Conservation (phyloP, 1,140 invertebrate species). For the Andricus grossulariae region DNA sequence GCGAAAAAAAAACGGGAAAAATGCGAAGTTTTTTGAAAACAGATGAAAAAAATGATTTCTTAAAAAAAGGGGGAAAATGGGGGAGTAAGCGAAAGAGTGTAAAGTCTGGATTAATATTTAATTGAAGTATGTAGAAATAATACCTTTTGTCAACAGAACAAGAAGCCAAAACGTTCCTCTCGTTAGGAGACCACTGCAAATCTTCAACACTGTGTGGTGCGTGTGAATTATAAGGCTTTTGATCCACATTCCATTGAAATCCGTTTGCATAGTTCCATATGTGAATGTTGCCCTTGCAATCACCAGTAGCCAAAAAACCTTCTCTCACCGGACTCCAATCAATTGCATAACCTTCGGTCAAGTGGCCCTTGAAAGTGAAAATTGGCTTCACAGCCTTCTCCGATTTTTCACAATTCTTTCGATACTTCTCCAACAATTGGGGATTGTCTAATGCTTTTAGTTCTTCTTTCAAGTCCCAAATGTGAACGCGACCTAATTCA, state of each 20-base stretch:
- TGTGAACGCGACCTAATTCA: conserved; percentile 91
- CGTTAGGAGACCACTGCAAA: conserved; percentile 98
- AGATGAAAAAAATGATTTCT: too few relatives aligned
- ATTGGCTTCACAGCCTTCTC: conserved; percentile 80
- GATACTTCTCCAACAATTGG: conserved; percentile 76
- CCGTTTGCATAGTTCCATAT: conserved; percentile 86
- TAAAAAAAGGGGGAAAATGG: too few relatives aligned
- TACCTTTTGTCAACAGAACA: conserved; percentile 95
- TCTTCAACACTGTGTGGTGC: conserved; percentile 94
- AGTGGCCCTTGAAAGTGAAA: conserved; percentile 93
- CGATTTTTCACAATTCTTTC: conserved; percentile 77
- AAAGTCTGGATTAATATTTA: not conserved
- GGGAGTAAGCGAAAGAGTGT: too few relatives aligned
- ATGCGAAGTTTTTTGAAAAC: too few relatives aligned
- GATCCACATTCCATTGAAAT: conserved; percentile 91
- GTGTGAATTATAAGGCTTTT: conserved; percentile 91
- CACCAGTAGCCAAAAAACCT: conserved; percentile 92
- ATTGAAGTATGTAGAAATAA: not conserved
- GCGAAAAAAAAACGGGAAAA: too few relatives aligned
- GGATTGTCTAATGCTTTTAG: conserved; percentile 87
- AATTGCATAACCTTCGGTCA: conserved; percentile 94
- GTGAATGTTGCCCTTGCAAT: conserved; percentile 93
- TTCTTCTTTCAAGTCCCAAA: conserved; percentile 92
- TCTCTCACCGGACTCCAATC: conserved; percentile 91
- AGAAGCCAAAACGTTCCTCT: conserved; percentile 93